These are phyloP conservation scores for Panthera tigris DNA, from an alignment of 2,113 vertebrate genomes.

Conservation along the genomic window DNA sequence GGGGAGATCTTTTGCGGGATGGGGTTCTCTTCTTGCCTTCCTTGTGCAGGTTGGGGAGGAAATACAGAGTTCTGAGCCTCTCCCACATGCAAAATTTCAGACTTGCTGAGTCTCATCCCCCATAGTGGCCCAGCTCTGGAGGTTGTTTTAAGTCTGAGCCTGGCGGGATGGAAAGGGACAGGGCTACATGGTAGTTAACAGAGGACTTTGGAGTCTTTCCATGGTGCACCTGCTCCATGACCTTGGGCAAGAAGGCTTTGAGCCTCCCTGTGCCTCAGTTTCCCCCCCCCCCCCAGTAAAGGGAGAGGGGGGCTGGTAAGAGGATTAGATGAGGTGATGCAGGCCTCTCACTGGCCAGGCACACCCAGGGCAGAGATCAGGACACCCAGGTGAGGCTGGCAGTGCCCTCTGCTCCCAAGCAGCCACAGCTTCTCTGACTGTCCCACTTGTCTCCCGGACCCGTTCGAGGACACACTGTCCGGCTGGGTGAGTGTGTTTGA, in stretches of 20 bases:
- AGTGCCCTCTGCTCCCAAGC: not conserved
- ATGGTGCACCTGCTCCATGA: not conserved
- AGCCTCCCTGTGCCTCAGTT: not conserved
- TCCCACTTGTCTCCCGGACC: not conserved
- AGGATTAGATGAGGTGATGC: not conserved
- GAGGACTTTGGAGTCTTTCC: not conserved
- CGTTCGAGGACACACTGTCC: fast-evolving
- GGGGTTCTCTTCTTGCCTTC: not conserved
- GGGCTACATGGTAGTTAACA: not conserved
- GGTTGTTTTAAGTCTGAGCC: not conserved
- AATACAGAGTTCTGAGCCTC: not conserved
- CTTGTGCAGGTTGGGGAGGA: not conserved
- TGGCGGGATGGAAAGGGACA: not conserved
- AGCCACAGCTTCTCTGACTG: no score
- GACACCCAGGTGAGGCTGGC: not conserved
- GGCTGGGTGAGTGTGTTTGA: not conserved
- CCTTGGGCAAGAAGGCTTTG: constrained; percentile 17
- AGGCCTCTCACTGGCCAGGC: fast-evolving
- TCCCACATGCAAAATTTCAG: fast-evolving
- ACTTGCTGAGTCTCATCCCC: not conserved
- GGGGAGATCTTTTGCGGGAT: not conserved
- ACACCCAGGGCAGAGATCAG: not conserved
- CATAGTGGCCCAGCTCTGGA: not conserved
- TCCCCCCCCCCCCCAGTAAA: not conserved
- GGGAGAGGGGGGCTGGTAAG: not conserved